Conservation (phyloP, 2,888 invertebrate species). For the Acanthosepion pharaonis region DNA sequence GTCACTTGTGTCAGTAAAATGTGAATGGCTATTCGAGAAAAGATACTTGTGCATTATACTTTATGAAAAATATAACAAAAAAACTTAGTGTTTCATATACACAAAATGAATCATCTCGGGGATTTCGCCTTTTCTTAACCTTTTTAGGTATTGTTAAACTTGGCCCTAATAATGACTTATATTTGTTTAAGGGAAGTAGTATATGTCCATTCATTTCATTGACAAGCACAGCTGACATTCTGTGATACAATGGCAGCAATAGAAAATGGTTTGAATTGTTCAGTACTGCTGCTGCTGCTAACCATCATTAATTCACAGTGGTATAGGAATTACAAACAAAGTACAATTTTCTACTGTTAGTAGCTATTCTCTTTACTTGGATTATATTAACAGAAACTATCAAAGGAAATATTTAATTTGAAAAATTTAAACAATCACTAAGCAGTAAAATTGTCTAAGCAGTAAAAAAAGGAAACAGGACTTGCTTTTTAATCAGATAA, state of each 20-base stretch:
- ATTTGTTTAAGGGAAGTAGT: background rate
- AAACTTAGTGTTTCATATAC: background rate
- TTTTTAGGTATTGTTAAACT: background rate
- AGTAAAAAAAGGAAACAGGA: background rate
- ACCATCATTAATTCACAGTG: background rate
- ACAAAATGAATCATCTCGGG: background rate
- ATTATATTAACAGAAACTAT: background rate
- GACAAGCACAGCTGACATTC: background rate
- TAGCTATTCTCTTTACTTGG: background rate
- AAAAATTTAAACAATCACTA: background rate
- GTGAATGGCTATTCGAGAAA: too few species aligned
- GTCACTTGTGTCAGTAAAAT: too few species aligned
- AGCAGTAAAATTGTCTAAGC: background rate
- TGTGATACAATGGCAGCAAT: background rate
- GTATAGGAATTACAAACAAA: background rate
- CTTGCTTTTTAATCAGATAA: background rate
- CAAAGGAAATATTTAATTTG: background rate
- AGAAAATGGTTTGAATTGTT: slow-evolving; percentile 3
- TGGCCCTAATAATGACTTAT: background rate
- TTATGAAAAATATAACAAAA: background rate
- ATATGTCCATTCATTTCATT: background rate
- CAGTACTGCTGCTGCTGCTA: background rate
- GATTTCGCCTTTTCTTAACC: background rate
- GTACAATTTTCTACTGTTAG: background rate
- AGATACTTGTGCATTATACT: background rate